Percentiles rank a stretch among this genome's conserved stretches.
phyloP scores from a whole-genome alignment of 2,797 vertebrate species.

The Scolopax rusticola region DNA sequence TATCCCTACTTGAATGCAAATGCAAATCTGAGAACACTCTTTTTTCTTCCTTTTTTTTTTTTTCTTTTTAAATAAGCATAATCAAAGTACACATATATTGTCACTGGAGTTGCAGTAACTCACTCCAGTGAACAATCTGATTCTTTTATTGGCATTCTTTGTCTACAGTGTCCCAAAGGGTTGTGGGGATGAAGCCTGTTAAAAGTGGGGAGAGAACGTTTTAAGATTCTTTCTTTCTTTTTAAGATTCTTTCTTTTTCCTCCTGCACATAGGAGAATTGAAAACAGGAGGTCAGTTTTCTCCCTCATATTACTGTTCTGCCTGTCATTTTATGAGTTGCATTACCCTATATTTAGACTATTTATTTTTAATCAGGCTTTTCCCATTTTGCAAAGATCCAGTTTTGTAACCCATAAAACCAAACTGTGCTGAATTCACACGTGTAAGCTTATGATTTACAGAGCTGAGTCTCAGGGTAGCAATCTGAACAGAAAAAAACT shows the following conservation, averaged over 20 bases:
- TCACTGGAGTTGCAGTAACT: not conserved
- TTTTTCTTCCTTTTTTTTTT: too few relatives aligned
- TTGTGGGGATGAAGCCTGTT: not conserved
- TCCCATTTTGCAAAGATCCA: not conserved
- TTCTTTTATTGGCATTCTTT: constrained; percentile 4
- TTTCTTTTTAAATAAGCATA: not conserved
- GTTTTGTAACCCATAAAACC: not conserved
- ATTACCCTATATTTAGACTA: not conserved
- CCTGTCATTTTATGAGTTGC: not conserved
- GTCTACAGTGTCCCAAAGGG: not conserved
- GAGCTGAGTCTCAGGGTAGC: not conserved
- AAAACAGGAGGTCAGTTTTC: not conserved
- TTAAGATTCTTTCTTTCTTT: not conserved
- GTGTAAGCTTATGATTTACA: not conserved
- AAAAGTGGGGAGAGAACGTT: not conserved
- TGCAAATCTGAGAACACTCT: not conserved
- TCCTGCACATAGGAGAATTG: not conserved
- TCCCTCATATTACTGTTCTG: not conserved
- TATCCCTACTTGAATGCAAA: not conserved
- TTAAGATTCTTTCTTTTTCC: not conserved
- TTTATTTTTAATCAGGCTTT: not conserved
- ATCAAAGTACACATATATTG: not conserved
- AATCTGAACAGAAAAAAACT: not conserved
- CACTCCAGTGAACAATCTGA: not conserved
- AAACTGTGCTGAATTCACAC: not conserved